Percentiles rank a stretch among this genome's conserved stretches.
Evolutionary conservation across 2,888 invertebrate genomes (phyloP).

Genomic region (Cryptocephalus primarius): DNA sequence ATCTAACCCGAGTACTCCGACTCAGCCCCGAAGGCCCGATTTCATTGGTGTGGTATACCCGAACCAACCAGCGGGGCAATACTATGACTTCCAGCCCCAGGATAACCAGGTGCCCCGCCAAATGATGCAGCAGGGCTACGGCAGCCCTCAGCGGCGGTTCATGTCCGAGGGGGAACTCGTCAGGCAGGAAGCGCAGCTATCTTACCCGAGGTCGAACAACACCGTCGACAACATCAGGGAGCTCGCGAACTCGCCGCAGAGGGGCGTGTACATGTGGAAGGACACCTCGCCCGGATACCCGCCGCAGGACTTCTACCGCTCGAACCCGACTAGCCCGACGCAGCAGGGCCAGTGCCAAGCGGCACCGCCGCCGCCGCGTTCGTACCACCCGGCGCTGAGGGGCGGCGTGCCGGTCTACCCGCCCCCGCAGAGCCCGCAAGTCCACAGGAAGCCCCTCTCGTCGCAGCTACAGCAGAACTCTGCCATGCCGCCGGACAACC

Average conservation of each 20-base stretch:
- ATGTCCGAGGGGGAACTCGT: constrained; percentile 75
- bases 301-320: constrained; percentile 43
- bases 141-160: constrained; percentile 61
- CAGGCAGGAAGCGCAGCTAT: constrained; percentile 52
- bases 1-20: constrained; percentile 88
- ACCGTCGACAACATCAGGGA: constrained; percentile 81
- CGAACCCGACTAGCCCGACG: constrained; percentile 67
- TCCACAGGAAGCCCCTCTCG: constrained; percentile 41
- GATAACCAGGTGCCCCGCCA: constrained; percentile 20
- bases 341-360: constrained; percentile 16
- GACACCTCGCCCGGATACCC: constrained; percentile 60
- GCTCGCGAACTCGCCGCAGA: constrained; percentile 77
- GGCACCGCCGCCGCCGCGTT: constrained; percentile 31
- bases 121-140: constrained; percentile 28
- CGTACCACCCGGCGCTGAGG: constrained; percentile 51
- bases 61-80: constrained; percentile 32
- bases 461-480: constrained; percentile 28
- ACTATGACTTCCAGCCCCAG: constrained; percentile 33
- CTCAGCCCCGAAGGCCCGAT: constrained; percentile 78
- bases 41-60: constrained; percentile 61
- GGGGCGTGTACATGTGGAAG: constrained; percentile 71
- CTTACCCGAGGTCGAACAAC: constrained; percentile 59
- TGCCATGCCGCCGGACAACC: constrained; percentile 27
- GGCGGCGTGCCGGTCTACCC: constrained; percentile 63
- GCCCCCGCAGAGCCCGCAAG: constrained; percentile 42